Percentiles rank a stretch among this genome's conserved stretches.
phyloP scores from a whole-genome alignment of 2,888 invertebrate genomes.

The Chymomyza caudatula region DNA sequence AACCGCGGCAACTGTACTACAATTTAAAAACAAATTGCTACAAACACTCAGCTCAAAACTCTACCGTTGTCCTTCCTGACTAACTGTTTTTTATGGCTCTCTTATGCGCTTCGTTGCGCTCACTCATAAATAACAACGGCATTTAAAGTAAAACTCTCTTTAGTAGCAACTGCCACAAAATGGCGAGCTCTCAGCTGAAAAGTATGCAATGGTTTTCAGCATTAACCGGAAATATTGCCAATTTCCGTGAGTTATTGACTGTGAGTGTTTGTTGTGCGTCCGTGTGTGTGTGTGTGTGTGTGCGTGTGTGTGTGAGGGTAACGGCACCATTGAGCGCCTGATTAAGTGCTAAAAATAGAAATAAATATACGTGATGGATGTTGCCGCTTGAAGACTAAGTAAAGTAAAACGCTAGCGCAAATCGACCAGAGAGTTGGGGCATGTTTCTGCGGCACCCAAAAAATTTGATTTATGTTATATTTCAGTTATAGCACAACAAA shows the following conservation, averaged over 20 bases:
- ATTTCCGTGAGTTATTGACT: conserved; percentile 59
- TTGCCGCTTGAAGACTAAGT: conserved; percentile 25
- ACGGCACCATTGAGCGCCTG: conserved; percentile 54
- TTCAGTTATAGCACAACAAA: conserved; percentile 28
- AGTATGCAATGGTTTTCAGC: conserved; percentile 33
- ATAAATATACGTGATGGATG: conserved; percentile 56
- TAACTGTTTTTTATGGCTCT: neutral
- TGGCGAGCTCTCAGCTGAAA: conserved; percentile 15
- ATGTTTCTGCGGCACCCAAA: conserved; percentile 9
- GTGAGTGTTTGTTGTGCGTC: neutral
- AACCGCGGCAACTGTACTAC: neutral
- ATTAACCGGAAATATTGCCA: conserved; percentile 68
- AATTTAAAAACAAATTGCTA: neutral
- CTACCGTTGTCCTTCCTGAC: neutral
- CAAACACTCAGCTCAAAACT: neutral
- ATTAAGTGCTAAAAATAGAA: conserved; percentile 68
- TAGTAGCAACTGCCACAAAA: neutral
- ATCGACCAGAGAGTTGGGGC: neutral
- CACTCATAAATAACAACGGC: conserved; percentile 19
- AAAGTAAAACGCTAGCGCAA: neutral
- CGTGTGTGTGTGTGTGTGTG: neutral
- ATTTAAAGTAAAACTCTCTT: conserved; percentile 28
- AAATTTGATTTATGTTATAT: conserved; percentile 62
- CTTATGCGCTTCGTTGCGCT: neutral
- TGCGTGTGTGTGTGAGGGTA: conserved; percentile 20